Evolutionary conservation across 2,797 vertebrate genomes (phyloP), one percentile per base, ranked within the genome.

Genomic region (Xenentodon cancila): DNA sequence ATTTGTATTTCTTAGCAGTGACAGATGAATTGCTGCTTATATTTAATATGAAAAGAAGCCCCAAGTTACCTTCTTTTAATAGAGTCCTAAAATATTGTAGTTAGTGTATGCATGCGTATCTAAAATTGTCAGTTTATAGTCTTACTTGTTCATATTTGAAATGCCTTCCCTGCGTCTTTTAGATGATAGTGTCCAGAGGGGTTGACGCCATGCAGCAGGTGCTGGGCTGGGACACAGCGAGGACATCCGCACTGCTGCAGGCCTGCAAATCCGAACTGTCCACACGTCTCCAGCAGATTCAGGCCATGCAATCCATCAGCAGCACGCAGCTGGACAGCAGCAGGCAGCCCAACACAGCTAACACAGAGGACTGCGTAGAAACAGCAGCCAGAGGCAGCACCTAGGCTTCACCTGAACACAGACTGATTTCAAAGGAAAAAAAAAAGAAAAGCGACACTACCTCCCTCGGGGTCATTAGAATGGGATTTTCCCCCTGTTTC

Each of bases 221-320:
- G 12, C 81, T 94, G 53, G 81, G 87, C 75, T 94, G 89, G 90
- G 77, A 91, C 76, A 47, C 7, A 2, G 68, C 53, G 6, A 91
- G 51, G 86, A 92, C 92, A 0, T 65, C 78, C 0, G 47, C 20
- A 0, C 79, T 94, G 86, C 65, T 93, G 53, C 80, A 88, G 73
- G 87, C 88, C 76, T 94, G 92, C 18, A 61, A 91, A 52, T 75
- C 63, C 0, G 91, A 94, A 82, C 88, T 94, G 78, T 75, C 40
- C 46, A 44, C 47, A 50, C 91, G 93, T 62, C 85, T 93, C 11
- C 82, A 76, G 84, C 85, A 88, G 81, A 74, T 92, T 64, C 90
- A 90, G 81, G 81, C 88, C 8, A 57, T 91, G 73, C 86, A 87
- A 46, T 92, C 90, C 19, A 88, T 94, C 77, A 88, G 67, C 75